Percentiles rank a stretch among this genome's conserved stretches.
phyloP scores from a whole-genome alignment of 1,140 invertebrate species.

The Meloidogyne hapla region DNA sequence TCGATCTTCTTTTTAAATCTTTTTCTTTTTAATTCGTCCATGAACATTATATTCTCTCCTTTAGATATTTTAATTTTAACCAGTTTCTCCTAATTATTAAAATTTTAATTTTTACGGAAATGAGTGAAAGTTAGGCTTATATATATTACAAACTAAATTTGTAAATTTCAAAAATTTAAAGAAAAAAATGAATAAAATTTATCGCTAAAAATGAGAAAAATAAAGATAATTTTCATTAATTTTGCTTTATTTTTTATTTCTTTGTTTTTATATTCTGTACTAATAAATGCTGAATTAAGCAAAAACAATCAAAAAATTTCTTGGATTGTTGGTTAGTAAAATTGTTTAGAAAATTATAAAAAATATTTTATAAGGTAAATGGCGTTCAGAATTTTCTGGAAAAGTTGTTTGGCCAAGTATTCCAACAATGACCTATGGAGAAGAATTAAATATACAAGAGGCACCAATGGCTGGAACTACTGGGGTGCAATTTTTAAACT shows the following conservation, averaged over 20 bases:
- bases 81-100: neutral
- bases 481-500: constrained; percentile 61
- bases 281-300: constrained; percentile 32
- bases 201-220: neutral
- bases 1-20: neutral
- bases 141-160: too few species aligned
- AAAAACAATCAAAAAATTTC: constrained; percentile 35
- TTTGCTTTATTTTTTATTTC: constrained; percentile 1
- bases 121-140: too few species aligned
- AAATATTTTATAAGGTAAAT: constrained; percentile 58
- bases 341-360: constrained; percentile 13
- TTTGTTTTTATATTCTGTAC: neutral
- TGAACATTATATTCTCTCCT: neutral
- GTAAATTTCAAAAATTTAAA: neutral
- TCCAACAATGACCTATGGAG: constrained; percentile 64
- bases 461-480: constrained; percentile 60
- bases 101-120: neutral
- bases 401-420: constrained; percentile 64
- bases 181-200: neutral
- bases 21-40: neutral
- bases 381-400: constrained; percentile 59
- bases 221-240: neutral
- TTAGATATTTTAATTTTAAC: constrained; percentile 2
- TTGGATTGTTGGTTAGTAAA: constrained; percentile 33
- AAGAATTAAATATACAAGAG: constrained; percentile 59